Evolutionary conservation across 2,888 invertebrate species (phyloP).

Genomic region (Choreutis nemorana): DNA sequence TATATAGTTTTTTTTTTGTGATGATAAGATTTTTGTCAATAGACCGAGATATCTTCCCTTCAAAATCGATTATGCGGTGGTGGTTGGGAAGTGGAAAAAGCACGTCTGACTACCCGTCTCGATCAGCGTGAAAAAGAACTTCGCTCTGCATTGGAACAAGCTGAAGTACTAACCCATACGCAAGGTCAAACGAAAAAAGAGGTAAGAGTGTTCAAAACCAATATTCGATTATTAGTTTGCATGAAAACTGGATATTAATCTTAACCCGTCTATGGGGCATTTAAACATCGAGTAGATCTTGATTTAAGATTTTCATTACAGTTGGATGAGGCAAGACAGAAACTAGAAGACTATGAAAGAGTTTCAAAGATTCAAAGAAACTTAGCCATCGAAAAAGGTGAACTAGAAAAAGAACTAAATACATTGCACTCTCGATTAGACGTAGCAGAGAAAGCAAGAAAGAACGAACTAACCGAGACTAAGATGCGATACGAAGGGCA

Average conservation of each 20-base stretch:
- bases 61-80: constrained; percentile 62
- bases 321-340: constrained; percentile 81
- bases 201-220: too few species aligned
- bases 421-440: constrained; percentile 72
- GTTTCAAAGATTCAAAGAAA: constrained; percentile 84
- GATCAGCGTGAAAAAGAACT: constrained; percentile 80
- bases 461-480: constrained; percentile 80
- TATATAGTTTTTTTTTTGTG: too few species aligned
- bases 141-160: constrained; percentile 76
- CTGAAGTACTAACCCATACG: constrained; percentile 77
- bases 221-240: constrained; percentile 2
- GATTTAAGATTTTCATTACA: constrained; percentile 19
- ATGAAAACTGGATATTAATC: too few species aligned
- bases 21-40: too few species aligned
- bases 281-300: background rate
- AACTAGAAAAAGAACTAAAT: constrained; percentile 78
- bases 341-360: constrained; percentile 85
- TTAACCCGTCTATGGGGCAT: too few species aligned
- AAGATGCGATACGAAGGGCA: constrained; percentile 87
- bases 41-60: constrained; percentile 48
- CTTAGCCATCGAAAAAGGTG: constrained; percentile 77
- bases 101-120: constrained; percentile 72
- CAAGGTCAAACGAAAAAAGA: constrained; percentile 72
- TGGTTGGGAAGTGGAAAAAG: constrained; percentile 72
- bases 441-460: constrained; percentile 75